phyloP scores from a whole-genome alignment of 2,113 vertebrate species.

The Hippocampus barbouri region DNA sequence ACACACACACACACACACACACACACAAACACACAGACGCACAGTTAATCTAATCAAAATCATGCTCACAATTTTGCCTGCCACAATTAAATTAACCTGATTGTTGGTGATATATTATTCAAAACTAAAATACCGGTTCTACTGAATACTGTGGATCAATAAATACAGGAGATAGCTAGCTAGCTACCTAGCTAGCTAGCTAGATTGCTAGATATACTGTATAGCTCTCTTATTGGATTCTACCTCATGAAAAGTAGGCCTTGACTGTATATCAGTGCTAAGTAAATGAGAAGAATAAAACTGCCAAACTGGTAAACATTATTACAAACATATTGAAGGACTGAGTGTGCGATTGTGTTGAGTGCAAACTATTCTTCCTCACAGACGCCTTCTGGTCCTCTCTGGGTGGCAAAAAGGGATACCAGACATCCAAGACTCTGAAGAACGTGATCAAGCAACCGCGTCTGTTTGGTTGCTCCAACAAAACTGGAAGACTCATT shows the following conservation, averaged over 20 bases:
- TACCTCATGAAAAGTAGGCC: background rate
- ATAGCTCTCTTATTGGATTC: background rate
- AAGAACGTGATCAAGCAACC: slow-evolving; percentile 52
- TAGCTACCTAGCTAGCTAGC: background rate
- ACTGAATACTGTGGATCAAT: no score
- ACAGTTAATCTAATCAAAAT: no score
- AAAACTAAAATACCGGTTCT: no score
- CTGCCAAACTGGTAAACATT: background rate
- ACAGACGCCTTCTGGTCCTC: slow-evolving; percentile 72
- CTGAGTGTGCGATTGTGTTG: background rate
- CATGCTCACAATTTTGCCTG: no score
- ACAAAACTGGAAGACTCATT: slow-evolving; percentile 72
- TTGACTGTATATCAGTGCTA: background rate
- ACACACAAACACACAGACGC: no score
- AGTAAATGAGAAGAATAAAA: background rate
- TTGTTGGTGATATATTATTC: no score
- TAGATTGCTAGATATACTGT: background rate
- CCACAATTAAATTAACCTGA: no score
- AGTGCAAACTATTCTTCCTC: background rate
- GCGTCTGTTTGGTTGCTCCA: slow-evolving; percentile 78
- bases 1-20: no score
- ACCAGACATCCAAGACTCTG: slow-evolving; percentile 74
- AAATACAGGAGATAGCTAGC: background rate
- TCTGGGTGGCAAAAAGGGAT: slow-evolving; percentile 74
- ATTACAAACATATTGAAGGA: background rate